Base-by-base conservation (phyloP, 1,140 invertebrate species). In the Drosophila repleta region DNA sequence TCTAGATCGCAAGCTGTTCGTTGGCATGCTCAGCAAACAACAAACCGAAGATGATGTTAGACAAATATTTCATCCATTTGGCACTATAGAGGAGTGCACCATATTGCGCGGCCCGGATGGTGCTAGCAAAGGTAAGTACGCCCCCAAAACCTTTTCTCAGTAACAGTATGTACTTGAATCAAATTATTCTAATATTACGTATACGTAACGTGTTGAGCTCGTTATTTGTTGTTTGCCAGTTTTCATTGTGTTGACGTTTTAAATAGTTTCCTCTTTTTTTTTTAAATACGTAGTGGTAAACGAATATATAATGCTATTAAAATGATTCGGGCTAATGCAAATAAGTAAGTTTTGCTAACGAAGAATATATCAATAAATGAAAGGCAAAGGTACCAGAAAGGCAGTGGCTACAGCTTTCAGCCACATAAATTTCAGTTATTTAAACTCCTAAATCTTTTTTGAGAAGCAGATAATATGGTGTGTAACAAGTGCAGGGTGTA, bases 21-120 rank as follows among this genome's bases (percentile, higher is more conserved):
- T 99, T 94, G 99, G 99, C 92, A 99, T 99, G 98, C 96, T 99
- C 92, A 99, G 97, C 94, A 99, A 99, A 94, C 97, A 99, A 94
- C 98, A 99, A 93, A 97, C 96, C 81, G 99, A 99, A 95, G 98
- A 99, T 91, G 98, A 99, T 96, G 97, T 99, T 76, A 95, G 97
- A 93, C 96, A 98, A 93, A 94, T 99, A 91, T 99, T 99, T 93
- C 95, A 97, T 91, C 96, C 97, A 69, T 99, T 96, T 93, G 99
- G 99, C 87, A 96, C 95, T 92, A 99, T 99, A 95, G 98, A 99
- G 93, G 98, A 99, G 95, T 99, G 98, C 91, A 99, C 98, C 70
- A 98, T 99, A 92, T 95, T 99, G 67, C 95, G 98, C 87, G 98
- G 98, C 90, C 97, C 98, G 72, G 98, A 99, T 95, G 97, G 97